These are phyloP conservation scores for Amphipoea oculea DNA, from an alignment of 2,888 invertebrate genomes.

Conservation along the genomic window DNA sequence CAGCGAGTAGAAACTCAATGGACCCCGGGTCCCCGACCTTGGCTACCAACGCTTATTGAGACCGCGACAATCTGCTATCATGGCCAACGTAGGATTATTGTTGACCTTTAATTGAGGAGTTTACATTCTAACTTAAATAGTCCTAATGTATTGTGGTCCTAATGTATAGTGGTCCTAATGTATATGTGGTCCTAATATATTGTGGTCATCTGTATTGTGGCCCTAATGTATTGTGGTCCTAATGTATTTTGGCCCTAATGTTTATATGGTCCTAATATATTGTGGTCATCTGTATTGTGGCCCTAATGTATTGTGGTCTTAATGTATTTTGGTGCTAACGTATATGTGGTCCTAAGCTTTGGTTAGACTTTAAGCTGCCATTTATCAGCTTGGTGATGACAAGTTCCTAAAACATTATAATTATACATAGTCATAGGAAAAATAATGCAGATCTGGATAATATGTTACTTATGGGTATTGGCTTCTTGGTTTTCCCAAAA, in stretches of 20 bases:
- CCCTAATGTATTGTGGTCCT: not conserved
- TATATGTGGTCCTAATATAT: not conserved
- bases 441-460: not conserved
- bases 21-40: conserved; percentile 21
- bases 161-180: not conserved
- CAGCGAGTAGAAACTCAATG: conserved; percentile 46
- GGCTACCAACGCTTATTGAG: conserved; percentile 13
- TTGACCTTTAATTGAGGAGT: conserved; percentile 15
- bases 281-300: not conserved
- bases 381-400: not conserved
- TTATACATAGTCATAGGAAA: not conserved
- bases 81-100: conserved; percentile 23
- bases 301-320: not conserved
- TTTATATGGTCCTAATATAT: not conserved
- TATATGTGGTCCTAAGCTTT: not conserved
- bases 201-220: no score
- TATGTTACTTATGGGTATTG: no score
- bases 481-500: not conserved
- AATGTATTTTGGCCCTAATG: not conserved
- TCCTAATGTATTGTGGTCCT: not conserved
- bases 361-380: not conserved
- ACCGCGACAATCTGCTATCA: conserved; percentile 31
- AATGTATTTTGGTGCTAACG: not conserved
- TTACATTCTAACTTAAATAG: not conserved
- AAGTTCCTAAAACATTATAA: not conserved